Base-by-base conservation (phyloP, 1,140 invertebrate species). In the Batillaria attramentaria region DNA sequence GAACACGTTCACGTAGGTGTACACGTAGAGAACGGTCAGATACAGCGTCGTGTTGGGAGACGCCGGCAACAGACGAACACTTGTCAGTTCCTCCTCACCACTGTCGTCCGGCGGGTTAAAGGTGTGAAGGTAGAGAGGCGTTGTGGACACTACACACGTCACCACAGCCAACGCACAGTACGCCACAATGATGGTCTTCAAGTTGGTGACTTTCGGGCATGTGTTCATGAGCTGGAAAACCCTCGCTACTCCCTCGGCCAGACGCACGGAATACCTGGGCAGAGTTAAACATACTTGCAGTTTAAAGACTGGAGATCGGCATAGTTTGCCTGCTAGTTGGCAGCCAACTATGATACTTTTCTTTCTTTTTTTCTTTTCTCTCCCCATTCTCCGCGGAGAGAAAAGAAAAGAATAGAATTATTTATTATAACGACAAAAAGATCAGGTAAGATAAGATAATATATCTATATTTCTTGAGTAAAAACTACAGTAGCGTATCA, bases 171-270 rank as follows among this genome's bases (percentile, higher is more conserved):
- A 24, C 5, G 20, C 31, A 20, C 24, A 28, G 24, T 13, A 8
- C 20, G 24, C 6, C 4, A 20, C 57, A 6, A 60, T 28, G 57
- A 60, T 60, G 20, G 24, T 8, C 57, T n/a, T 60, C 57, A 60
- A 4, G 5, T 28, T 8, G 6, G 6, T 60, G 20, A 60, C 8
- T n/a, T 24, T 60, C 8, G 57, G 57, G 4, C 20, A 5, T 24
- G 57, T 24, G 8, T n/a, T n/a, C 6, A 60, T 20, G 57, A 5
- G 5, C 24, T 60, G 57, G 57, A 60, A 60, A 4, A 60, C 57
- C 57, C 57, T 60, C 57, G 57, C 57, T 24, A 60, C 24, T 6
- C 57, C 24, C 57, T 60, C 57, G 57, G 57, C 57, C 57, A 60
- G 6, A 24, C 8, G 57, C 6, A 28, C 5, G 57, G 31, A 60